A percentile compares a stretch with the other conserved stretches of the same genome.
Evolutionary conservation across 1,140 invertebrate species (phyloP).

Genomic region (Phenacoccus solenopsis): DNA sequence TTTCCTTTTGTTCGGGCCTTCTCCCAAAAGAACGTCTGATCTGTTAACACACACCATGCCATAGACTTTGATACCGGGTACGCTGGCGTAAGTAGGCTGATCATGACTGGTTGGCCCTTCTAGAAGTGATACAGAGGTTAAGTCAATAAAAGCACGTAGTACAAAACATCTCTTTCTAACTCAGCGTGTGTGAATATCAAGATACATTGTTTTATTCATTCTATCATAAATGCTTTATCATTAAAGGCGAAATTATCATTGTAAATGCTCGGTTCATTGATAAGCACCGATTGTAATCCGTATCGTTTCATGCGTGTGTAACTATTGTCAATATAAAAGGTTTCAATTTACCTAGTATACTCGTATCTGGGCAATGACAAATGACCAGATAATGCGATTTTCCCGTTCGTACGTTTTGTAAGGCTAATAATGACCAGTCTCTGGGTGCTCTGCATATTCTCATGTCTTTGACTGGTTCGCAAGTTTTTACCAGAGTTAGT

Average conservation of each 20-base stretch:
- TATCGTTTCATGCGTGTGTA: too few relatives aligned
- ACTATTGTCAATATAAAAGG: too few relatives aligned
- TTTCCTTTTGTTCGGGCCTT: background rate
- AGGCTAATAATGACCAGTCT: slow-evolving; percentile 80
- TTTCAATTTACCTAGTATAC: slow-evolving; percentile 26
- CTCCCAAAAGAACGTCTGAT: background rate
- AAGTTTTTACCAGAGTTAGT: slow-evolving; percentile 81
- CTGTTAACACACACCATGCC: slow-evolving; percentile 76
- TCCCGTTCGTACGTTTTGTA: slow-evolving; percentile 82
- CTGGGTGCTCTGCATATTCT: slow-evolving; percentile 70
- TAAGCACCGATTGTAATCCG: too few relatives aligned
- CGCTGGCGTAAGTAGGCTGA: slow-evolving; percentile 82
- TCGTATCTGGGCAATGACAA: slow-evolving; percentile 69
- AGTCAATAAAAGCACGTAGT: background rate
- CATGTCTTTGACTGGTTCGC: slow-evolving; percentile 79
- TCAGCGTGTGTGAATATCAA: too few relatives aligned
- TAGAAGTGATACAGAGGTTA: slow-evolving; percentile 32
- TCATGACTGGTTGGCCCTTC: slow-evolving; percentile 88
- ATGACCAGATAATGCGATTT: slow-evolving; percentile 90
- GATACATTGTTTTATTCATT: too few relatives aligned
- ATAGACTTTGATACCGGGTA: slow-evolving; percentile 80
- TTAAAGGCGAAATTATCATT: too few relatives aligned
- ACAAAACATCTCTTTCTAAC: too few relatives aligned
- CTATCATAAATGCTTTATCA: too few relatives aligned
- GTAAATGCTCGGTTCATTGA: too few relatives aligned